Evolutionary conservation across 2,113 vertebrate genomes (phyloP), one percentile per base, ranked within the genome.

Genomic region (Prionailurus bengalensis): DNA sequence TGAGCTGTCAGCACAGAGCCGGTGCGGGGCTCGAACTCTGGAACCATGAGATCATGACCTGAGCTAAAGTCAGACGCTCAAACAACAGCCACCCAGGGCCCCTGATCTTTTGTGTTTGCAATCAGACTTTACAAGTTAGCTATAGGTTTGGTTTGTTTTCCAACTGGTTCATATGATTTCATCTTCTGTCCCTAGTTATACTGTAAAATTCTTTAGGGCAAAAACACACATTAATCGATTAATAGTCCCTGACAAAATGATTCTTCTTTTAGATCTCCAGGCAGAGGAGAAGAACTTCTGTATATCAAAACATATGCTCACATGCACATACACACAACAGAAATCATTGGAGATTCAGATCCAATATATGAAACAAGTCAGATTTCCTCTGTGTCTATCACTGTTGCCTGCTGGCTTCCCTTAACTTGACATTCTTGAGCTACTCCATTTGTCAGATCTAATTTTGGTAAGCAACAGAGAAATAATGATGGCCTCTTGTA

Each of bases 101-200:
- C 55, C 45, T 87, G n/a, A 53, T 10, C n/a, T 73, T 88, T 48
- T 73, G n/a, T 16, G 68, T 68, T 78, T 96, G 13, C n/a, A 76
- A 82, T 76, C 42, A 86, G 16, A 81, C 13, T 88, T 11, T 13
- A n/a, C 33, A 55, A 2, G 21, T 55, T 55, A 80, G 3, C 29
- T 84, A 13, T 36, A 84, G 19, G 16, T 36, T 93, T 94, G 48
- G 1, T 94, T 71, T 90, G 36, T 84, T 78, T 97, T 86, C 66
- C 51, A 63, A 89, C 78, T 74, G 12, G 89, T 65, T 92, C 19
- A 27, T n/a, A 65, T 39, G 10, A 61, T 31, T 68, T 92, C 65
- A 1, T 79, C 12, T 86, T n/a, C 6, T 84, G 7, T 85, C 6
- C 68, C 5, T 19, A 83, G 5, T 53, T 33, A 39, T n/a, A 70